phyloP scores from a whole-genome alignment of 1,140 invertebrate species.

The Calycopis cecrops region DNA sequence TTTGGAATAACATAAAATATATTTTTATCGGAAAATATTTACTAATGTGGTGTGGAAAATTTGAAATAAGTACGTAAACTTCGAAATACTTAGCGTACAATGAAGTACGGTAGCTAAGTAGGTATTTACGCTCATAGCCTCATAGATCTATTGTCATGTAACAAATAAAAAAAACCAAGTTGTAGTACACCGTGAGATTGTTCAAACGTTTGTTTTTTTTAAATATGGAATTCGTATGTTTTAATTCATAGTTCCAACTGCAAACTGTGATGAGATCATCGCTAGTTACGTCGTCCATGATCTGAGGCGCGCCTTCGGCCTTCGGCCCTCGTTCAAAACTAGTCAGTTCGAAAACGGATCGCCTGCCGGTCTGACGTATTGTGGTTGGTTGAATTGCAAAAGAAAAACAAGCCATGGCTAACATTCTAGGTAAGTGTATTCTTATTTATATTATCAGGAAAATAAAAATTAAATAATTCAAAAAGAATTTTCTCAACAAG shows the following conservation, averaged over 20 bases:
- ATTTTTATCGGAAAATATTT: too few relatives aligned
- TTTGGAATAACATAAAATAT: too few relatives aligned
- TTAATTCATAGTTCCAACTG: conserved; percentile 9
- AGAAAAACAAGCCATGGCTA: conserved; percentile 46
- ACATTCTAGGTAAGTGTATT: conserved; percentile 53
- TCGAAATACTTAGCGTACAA: too few relatives aligned
- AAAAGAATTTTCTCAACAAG: too few relatives aligned
- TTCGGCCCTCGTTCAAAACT: conserved; percentile 20
- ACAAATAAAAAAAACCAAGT: too few relatives aligned
- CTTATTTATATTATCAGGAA: neutral
- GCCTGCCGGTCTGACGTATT: conserved; percentile 35
- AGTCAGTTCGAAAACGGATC: conserved; percentile 44
- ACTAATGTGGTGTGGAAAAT: too few relatives aligned
- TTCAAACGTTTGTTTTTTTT: neutral
- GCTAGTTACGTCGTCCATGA: conserved; percentile 36
- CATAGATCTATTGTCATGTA: too few relatives aligned
- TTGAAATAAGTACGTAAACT: too few relatives aligned
- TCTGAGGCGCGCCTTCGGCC: conserved; percentile 21
- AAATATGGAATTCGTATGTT: neutral
- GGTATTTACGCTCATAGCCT: too few relatives aligned
- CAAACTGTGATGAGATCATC: conserved; percentile 52
- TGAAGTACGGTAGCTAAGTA: too few relatives aligned
- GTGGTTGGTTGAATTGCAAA: conserved; percentile 32
- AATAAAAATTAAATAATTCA: too few relatives aligned
- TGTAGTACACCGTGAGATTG: too few relatives aligned